Evolutionary conservation across 2,888 invertebrate genomes (phyloP).

Genomic region (Autographa pulchrina): DNA sequence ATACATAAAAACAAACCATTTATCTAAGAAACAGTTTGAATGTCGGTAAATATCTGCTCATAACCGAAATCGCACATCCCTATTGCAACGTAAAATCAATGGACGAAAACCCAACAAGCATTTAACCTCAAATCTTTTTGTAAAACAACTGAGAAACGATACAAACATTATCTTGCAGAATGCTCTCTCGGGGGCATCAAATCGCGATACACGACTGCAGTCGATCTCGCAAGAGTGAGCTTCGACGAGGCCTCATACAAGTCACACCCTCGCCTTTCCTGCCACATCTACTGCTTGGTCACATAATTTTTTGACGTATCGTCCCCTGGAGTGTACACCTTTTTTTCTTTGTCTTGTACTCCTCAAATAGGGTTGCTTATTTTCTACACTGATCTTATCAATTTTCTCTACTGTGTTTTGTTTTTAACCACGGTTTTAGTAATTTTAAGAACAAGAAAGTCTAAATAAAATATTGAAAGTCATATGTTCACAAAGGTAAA

Average conservation of each 20-base stretch:
- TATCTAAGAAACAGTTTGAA: too few relatives aligned
- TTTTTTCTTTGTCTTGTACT: constrained; percentile 76
- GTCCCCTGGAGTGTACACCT: constrained; percentile 74
- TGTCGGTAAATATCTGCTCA: neutral
- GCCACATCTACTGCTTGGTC: constrained; percentile 59
- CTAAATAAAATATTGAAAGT: neutral
- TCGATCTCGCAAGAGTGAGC: constrained; percentile 47
- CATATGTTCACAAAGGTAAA: neutral
- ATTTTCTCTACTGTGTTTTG: constrained; percentile 27
- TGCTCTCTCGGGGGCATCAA: constrained; percentile 22
- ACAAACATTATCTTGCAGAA: constrained; percentile 11
- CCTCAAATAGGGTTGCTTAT: constrained; percentile 73
- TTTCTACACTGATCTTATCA: constrained; percentile 52
- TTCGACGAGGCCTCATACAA: constrained; percentile 35
- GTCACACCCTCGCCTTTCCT: constrained; percentile 25
- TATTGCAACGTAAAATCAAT: neutral
- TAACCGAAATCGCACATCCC: constrained; percentile 14
- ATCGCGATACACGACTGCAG: constrained; percentile 42
- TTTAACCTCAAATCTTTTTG: neutral
- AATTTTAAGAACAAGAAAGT: neutral
- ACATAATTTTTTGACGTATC: constrained; percentile 82
- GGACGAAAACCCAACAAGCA: neutral
- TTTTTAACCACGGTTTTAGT: neutral
- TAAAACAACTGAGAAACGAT: constrained; percentile 9
- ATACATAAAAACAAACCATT: too few relatives aligned